Base-by-base conservation (phyloP, 2,888 invertebrate genomes). In the Alitta virens region DNA sequence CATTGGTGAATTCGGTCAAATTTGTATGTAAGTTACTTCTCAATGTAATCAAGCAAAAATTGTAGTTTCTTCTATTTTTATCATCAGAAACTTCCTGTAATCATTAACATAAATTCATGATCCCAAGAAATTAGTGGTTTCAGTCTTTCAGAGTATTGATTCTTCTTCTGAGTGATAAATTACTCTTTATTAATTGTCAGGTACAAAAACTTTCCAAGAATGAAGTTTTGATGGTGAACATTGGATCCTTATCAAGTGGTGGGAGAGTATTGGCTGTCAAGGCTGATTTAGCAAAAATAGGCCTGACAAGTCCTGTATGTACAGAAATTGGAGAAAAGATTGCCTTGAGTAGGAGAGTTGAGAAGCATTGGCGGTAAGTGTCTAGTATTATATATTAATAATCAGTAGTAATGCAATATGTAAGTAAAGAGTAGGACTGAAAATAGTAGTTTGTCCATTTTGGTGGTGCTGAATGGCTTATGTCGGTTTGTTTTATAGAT, bases 251-350 rank as follows among this genome's bases (percentile, higher is more conserved):
- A 72, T 97, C 98, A 75, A 99, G 98, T 40, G 99, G 99, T 46
- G 98, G 97, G 2, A 87, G 94, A 68, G 97, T 98, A 16, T 85
- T 93, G 56, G 97, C 96, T 1, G 94, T 96, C 0, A 94, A 90
- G 80, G 94, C 91, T 71, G 97, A 98, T 88, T 89, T 98, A 84
- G 96, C 97, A 25, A 99, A 98, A 85, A 96, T 99, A 71, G 90
- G 92, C 56, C 87, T 98, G 62, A 97, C 94, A 25, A 95, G 92
- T 83, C 99, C 99, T 1, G 99, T 99, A 5, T 99, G 99, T 83
- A 99, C 99, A 12, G 98, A 99, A 84, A 90, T 93, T 65, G 95
- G 95, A 58, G 99, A 99, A 83, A 99, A 99, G 83, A 98, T 99
- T 75, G 99, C 99, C n/a, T 87, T 99, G 53, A 97, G 96, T 81